Conservation (phyloP, 2,888 invertebrate species). For the Cheilosia soror region DNA sequence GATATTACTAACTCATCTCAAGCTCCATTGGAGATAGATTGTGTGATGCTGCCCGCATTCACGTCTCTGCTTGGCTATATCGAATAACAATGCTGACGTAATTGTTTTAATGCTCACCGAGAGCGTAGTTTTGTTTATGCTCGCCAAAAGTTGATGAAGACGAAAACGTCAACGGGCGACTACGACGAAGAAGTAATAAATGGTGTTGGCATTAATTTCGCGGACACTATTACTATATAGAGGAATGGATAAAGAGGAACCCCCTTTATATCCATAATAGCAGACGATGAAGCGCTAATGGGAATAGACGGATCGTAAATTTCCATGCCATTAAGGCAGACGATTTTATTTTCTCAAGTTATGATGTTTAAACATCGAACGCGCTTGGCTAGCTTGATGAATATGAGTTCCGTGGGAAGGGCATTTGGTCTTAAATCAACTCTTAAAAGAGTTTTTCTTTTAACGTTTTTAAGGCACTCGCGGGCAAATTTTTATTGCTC, state of each 20-base stretch:
- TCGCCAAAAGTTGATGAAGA: conserved; percentile 21
- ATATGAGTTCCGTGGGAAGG: neutral
- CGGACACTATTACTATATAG: conserved; percentile 38
- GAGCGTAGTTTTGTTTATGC: conserved; percentile 38
- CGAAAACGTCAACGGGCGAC: neutral
- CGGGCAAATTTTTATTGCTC: neutral
- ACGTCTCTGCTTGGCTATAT: conserved; percentile 49
- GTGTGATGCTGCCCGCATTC: conserved; percentile 50
- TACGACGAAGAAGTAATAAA: conserved; percentile 25
- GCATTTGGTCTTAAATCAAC: neutral
- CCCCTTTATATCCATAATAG: neutral
- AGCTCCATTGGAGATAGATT: conserved; percentile 44
- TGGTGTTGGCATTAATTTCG: conserved; percentile 50
- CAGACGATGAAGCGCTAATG: conserved; percentile 19
- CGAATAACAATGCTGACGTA: conserved; percentile 64
- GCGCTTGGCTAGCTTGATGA: neutral
- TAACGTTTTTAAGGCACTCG: neutral
- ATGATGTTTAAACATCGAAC: conserved; percentile 44
- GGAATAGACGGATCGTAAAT: conserved; percentile 58
- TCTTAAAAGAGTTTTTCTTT: neutral
- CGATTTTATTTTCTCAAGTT: conserved; percentile 59
- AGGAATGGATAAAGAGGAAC: neutral
- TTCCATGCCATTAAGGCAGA: conserved; percentile 47
- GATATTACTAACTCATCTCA: conserved; percentile 1
- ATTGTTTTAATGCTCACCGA: conserved; percentile 64